These are phyloP conservation scores for Mamestra brassicae DNA, from an alignment of 2,888 invertebrate species.

Conservation along the genomic window DNA sequence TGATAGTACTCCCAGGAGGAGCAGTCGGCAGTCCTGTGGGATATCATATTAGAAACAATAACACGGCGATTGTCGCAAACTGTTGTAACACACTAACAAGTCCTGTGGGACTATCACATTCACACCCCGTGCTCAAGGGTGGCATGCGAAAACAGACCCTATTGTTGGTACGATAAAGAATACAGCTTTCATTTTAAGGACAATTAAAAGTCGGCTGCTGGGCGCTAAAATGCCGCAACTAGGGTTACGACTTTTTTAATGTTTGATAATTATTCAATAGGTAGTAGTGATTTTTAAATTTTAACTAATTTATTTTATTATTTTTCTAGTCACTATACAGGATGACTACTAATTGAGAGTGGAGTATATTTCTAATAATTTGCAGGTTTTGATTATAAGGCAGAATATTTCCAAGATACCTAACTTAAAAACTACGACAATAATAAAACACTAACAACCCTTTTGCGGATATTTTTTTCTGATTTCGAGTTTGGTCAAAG, in stretches of 20 bases:
- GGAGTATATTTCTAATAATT: no score
- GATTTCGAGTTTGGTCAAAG: no score
- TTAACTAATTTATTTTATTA: neutral
- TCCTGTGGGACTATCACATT: conserved; percentile 69
- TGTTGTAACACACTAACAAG: conserved; percentile 76
- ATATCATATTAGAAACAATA: conserved; percentile 79
- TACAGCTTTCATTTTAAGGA: conserved; percentile 34
- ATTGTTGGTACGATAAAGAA: conserved; percentile 38
- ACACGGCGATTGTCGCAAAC: conserved; percentile 75
- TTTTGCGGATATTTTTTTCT: no score
- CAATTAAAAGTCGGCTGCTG: conserved; percentile 44
- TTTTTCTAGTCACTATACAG: neutral
- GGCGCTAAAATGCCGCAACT: conserved; percentile 60
- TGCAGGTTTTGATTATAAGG: no score
- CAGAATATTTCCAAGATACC: no score
- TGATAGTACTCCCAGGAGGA: conserved; percentile 26
- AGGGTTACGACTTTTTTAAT: no score
- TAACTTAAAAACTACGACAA: no score
- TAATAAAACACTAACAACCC: no score
- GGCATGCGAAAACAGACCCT: conserved; percentile 40
- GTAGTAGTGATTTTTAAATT: neutral
- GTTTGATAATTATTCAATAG: neutral
- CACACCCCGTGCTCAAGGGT: conserved; percentile 21
- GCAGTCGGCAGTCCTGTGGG: conserved; percentile 68
- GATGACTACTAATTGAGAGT: no score